Evolutionary conservation across 2,888 invertebrate genomes (phyloP), one percentile per base, ranked within the genome.

Genomic region (Pterobdella sp.): DNA sequence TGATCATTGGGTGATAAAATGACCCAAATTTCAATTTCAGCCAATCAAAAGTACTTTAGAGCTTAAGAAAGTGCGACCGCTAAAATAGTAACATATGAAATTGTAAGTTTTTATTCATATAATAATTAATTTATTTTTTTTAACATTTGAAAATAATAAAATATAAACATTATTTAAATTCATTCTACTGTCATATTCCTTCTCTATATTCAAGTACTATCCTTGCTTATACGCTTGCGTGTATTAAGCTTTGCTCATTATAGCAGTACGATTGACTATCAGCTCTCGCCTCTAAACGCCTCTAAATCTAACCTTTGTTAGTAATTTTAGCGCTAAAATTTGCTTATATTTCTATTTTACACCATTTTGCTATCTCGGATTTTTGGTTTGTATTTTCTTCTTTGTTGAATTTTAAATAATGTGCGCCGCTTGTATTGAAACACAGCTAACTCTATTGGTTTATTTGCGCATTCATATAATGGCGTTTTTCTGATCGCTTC

Each of bases 351-450:
- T 4, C 3, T 26, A 56, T 56, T 56, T 56, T 56, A 56, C 60
- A 56, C 60, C 60, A 56, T 56, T 56, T 56, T 14, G 60, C 60
- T 56, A 56, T 56, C 60, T 56, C n/a, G 60, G 60, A 56, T 56
- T 56, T 56, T 3, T 26, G 60, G 60, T 56, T n/a, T 26, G n/a
- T 18, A 14, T 56, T 56, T 3, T 56, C 26, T 56, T 26, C 18
- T 26, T 18, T 56, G 26, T 14, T 56, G 60, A 56, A 18, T 56
- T 56, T 14, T 18, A 7, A n/a, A 3, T 22, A 56, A 56, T 18
- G 18, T 3, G 18, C 60, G 26, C 18, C n/a, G 60, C 60, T 56
- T 56, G 60, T 26, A 56, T 56, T 56, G 60, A 56, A 42, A 56
- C 60, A 56, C n/a, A 56, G 49, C 10, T 22, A 56, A 26, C 10